Evolutionary conservation across 1,140 invertebrate genomes (phyloP).

Genomic region (Drosophila trapezifrons): DNA sequence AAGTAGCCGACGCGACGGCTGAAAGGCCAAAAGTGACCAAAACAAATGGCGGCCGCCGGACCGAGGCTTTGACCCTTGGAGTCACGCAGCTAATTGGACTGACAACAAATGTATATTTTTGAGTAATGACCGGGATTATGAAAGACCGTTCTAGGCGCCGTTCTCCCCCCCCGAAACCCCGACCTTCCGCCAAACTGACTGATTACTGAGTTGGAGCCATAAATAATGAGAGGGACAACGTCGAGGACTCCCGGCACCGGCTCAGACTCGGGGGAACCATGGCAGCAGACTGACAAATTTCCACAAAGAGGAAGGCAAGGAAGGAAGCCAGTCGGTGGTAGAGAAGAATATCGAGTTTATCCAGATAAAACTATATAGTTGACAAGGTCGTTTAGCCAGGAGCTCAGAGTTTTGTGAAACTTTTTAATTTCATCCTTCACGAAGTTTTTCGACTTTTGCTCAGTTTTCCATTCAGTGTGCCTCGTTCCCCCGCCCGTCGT

Average conservation of each 20-base stretch:
- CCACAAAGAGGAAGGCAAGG: background rate
- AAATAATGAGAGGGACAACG: conserved; percentile 42
- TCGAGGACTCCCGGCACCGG: background rate
- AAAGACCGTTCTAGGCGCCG: conserved; percentile 47
- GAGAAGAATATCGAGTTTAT: conserved; percentile 44
- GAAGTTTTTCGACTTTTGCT: conserved; percentile 52
- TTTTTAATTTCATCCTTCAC: conserved; percentile 62
- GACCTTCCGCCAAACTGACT: conserved; percentile 27
- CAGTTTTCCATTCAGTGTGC: conserved; percentile 21
- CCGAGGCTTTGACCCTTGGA: conserved; percentile 64
- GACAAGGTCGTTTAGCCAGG: conserved; percentile 56
- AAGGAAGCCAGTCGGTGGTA: background rate
- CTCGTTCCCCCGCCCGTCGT: background rate
- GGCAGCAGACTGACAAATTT: conserved; percentile 51
- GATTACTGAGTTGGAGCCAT: conserved; percentile 49
- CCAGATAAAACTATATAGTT: conserved; percentile 59
- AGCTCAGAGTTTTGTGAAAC: conserved; percentile 30
- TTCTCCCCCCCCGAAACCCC: too few relatives aligned
- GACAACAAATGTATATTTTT: conserved; percentile 78
- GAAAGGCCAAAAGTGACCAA: conserved; percentile 63
- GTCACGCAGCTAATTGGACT: conserved; percentile 81
- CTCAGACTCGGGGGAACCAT: conserved; percentile 13
- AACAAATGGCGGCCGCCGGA: conserved; percentile 65
- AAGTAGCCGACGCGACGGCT: conserved; percentile 39
- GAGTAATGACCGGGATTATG: conserved; percentile 78